phyloP scores from a whole-genome alignment of 2,797 vertebrate species.

The Sebastes jordani region DNA sequence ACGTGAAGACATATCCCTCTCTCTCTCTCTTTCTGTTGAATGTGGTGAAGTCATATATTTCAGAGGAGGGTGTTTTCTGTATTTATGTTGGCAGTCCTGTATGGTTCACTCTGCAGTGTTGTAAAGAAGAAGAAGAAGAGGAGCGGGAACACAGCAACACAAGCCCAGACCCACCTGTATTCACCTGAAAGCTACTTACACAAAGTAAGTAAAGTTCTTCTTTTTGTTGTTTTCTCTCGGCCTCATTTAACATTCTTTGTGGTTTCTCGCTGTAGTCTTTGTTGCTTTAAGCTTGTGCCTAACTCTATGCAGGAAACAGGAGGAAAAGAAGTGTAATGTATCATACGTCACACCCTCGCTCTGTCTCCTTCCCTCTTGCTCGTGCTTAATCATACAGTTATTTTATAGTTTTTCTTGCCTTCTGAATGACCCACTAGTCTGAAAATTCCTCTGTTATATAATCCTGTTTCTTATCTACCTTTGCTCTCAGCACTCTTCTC shows the following conservation, averaged over 20 bases:
- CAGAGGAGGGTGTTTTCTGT: conserved; percentile 51
- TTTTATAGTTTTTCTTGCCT: conserved; percentile 8
- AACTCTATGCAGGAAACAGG: conserved; percentile 24
- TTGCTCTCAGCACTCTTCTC: not conserved
- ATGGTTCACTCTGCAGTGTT: conserved; percentile 33
- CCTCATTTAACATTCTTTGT: conserved; percentile 2
- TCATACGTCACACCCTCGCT: conserved; percentile 29
- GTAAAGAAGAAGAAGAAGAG: conserved; percentile 38
- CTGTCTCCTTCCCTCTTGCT: not conserved
- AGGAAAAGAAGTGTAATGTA: not conserved
- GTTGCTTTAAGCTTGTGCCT: conserved; percentile 4
- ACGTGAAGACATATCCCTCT: conserved; percentile 50
- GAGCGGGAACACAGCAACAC: conserved; percentile 3
- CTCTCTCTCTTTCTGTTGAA: conserved; percentile 49
- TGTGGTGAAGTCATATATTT: conserved; percentile 68
- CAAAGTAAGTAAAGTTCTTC: conserved; percentile 61
- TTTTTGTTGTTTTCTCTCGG: not conserved
- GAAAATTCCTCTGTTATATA: conserved; percentile 21
- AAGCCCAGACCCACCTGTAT: conserved; percentile 29
- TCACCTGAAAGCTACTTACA: conserved; percentile 57
- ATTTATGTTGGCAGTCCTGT: conserved; percentile 30
- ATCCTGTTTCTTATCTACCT: conserved; percentile 34
- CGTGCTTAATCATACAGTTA: conserved; percentile 22
- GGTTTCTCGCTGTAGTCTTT: conserved; percentile 6
- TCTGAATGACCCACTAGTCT: not conserved